These are phyloP conservation scores for Iguana delicatissima DNA, from an alignment of 2,797 vertebrate genomes.

Conservation along the genomic window DNA sequence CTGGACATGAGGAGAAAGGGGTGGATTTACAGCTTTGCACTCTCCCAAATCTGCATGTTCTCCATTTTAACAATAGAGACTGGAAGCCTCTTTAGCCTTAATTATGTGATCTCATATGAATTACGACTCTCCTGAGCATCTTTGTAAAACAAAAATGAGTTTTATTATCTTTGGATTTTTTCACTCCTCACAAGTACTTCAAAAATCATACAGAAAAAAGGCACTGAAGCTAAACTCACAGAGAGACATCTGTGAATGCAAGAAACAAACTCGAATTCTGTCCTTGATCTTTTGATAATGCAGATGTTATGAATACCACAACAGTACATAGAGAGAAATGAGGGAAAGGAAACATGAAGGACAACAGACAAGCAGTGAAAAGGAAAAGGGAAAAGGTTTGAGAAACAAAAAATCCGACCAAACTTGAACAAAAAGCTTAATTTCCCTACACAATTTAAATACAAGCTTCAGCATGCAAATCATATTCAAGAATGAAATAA, in stretches of 20 bases:
- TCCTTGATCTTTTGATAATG: not conserved
- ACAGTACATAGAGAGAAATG: not conserved
- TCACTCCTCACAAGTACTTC: not conserved
- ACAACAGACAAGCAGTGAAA: not conserved
- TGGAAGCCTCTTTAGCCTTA: not conserved
- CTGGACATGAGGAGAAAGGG: not conserved
- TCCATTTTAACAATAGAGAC: not conserved
- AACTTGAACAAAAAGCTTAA: not conserved
- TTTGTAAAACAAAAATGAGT: not conserved
- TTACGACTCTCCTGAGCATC: not conserved
- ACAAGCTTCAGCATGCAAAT: not conserved
- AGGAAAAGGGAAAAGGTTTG: not conserved
- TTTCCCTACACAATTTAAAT: not conserved
- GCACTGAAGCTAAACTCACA: not conserved
- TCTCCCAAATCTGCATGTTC: not conserved
- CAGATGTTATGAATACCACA: not conserved
- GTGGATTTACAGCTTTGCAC: not conserved
- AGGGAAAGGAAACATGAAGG: not conserved
- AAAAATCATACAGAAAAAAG: not conserved
- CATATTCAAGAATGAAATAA: slow-evolving; percentile 6
- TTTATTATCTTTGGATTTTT: not conserved
- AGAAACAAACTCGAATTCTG: not conserved
- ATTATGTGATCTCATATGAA: not conserved
- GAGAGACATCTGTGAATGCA: not conserved
- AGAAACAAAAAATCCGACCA: not conserved